Conservation (phyloP, 1,140 invertebrate genomes). For the Nebria ingens region DNA sequence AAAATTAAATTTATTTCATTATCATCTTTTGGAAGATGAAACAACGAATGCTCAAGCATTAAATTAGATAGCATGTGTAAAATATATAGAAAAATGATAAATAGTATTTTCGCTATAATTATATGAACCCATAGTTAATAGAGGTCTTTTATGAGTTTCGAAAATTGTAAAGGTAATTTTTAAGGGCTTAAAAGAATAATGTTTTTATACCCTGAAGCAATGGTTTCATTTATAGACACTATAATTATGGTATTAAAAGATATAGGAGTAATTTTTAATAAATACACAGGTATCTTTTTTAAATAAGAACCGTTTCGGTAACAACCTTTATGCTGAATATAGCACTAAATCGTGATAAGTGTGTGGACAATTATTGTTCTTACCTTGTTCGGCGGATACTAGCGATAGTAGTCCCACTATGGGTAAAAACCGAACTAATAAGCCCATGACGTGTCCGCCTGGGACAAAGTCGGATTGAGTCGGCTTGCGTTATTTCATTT, state of each 20-base stretch:
- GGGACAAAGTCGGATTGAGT: background rate
- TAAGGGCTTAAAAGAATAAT: too few relatives aligned
- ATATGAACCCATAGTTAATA: too few relatives aligned
- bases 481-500: background rate
- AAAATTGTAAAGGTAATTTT: too few relatives aligned
- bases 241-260: background rate
- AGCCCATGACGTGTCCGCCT: background rate
- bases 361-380: background rate
- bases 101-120: too few relatives aligned
- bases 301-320: background rate
- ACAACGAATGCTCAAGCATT: too few relatives aligned
- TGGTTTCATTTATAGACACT: background rate
- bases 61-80: too few relatives aligned
- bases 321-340: background rate
- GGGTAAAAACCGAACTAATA: background rate
- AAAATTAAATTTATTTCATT: too few relatives aligned
- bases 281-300: background rate
- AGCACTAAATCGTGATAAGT: background rate
- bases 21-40: too few relatives aligned
- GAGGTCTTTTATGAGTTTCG: too few relatives aligned
- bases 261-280: background rate
- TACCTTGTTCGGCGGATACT: constrained; percentile 2
- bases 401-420: background rate
- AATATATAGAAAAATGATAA: too few relatives aligned
- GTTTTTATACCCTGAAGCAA: background rate